Conservation (phyloP, 2,797 vertebrate genomes). For the Telmatherina bonti region DNA sequence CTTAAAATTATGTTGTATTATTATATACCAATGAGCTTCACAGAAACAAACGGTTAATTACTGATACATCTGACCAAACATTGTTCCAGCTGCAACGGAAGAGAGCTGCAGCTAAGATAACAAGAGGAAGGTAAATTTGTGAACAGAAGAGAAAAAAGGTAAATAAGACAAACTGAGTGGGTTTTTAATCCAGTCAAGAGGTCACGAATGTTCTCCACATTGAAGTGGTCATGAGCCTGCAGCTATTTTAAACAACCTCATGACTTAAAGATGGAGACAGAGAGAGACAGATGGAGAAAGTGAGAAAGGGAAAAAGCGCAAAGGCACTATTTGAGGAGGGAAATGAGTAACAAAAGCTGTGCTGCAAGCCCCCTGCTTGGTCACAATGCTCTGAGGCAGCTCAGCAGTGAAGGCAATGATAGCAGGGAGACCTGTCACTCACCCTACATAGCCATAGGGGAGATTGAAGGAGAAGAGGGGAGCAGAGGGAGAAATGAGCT, state of each 20-base stretch:
- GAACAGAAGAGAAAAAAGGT: slow-evolving; percentile 6
- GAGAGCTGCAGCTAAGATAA: slow-evolving; percentile 1
- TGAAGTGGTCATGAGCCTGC: slow-evolving; percentile 53
- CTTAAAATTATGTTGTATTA: background rate
- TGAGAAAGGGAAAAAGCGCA: slow-evolving; percentile 21
- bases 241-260: slow-evolving; percentile 55
- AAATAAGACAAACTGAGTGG: slow-evolving; percentile 32
- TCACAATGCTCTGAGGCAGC: slow-evolving; percentile 72
- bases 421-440: slow-evolving; percentile 78
- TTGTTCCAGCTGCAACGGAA: background rate
- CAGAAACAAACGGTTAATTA: slow-evolving; percentile 9
- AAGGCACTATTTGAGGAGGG: slow-evolving; percentile 41
- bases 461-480: slow-evolving; percentile 49
- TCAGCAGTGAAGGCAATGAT: slow-evolving; percentile 63
- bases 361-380: slow-evolving; percentile 67
- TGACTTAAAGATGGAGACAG: slow-evolving; percentile 46
- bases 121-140: background rate
- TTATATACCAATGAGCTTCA: background rate
- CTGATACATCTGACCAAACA: background rate
- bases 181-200: slow-evolving; percentile 46
- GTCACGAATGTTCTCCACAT: slow-evolving; percentile 63
- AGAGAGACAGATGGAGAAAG: slow-evolving; percentile 7
- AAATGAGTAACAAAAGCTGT: slow-evolving; percentile 66
- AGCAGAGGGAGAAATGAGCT: slow-evolving; percentile 47
- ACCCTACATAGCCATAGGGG: slow-evolving; percentile 67